Evolutionary conservation across 2,888 invertebrate species (phyloP), one percentile per base, ranked within the genome.

Genomic region (Geotrupes spiniger): DNA sequence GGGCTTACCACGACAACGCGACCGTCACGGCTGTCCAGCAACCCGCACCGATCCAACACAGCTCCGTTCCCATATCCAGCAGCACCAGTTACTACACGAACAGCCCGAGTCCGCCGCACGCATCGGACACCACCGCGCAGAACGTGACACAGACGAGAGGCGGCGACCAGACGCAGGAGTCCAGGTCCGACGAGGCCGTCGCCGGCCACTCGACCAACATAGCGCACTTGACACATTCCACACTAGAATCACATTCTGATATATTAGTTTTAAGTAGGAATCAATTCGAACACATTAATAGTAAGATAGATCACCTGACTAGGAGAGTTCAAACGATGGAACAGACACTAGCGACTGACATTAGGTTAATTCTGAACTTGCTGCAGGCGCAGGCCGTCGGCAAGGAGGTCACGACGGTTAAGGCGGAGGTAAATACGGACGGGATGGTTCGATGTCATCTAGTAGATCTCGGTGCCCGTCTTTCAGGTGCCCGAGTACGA

Each of bases 261-360:
- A 62, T 62, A 58, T 61, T 72, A 62, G 64, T 70, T 58, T 63
- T 71, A 63, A 70, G 65, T 66, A 67, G 67, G 57, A 63, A 62
- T 53, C 70, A 72, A 56, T 68, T 74, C 52, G 78, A 79, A 51
- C 76, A 76, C 58, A 79, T 87, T 58, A 78, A 83, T 63, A 75
- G 78, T 51, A 78, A 85, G 62, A 77, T 89, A 66, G 87, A 88
- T 61, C 82, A 84, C 63, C 73, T 89, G 52, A 79, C 82, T 62
- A 78, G 81, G 64, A 81, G 82, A 58, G 80, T 91, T 56, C 82
- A 84, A 37, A 78, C 82, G 40, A 74, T 91, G 62, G 89, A 91
- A 69, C 80, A 79, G 52, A 83, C 84, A 26, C 80, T 91, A 62
- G 83, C 85, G 14, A 75, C 81, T 5, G 89, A 91, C 66, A 83